phyloP scores from a whole-genome alignment of 2,888 invertebrate species.

The Neoascia interrupta region DNA sequence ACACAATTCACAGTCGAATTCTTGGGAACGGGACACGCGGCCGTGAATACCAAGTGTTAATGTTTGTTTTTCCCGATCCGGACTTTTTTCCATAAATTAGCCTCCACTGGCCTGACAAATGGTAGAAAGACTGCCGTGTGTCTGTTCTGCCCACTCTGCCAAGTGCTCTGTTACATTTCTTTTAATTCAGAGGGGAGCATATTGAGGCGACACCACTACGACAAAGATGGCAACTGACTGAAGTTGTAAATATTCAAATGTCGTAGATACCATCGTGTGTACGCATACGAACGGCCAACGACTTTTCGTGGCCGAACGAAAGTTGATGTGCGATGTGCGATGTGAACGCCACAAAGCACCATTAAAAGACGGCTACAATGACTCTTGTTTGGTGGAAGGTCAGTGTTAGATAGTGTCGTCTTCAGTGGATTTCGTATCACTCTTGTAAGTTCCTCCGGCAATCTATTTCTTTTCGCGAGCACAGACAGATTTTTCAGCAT shows the following conservation, averaged over 20 bases:
- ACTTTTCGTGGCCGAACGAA: conserved; percentile 53
- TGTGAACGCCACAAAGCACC: conserved; percentile 4
- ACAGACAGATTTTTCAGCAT: conserved; percentile 2
- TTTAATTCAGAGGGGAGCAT: background rate
- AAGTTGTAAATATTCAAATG: conserved; percentile 61
- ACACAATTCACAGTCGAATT: conserved; percentile 25
- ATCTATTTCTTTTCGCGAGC: conserved; percentile 7
- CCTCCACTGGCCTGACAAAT: conserved; percentile 25
- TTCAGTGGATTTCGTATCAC: background rate
- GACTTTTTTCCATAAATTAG: conserved; percentile 42
- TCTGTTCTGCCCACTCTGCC: conserved; percentile 13
- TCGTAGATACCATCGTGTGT: conserved; percentile 35
- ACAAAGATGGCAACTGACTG: conserved; percentile 24
- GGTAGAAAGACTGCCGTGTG: background rate
- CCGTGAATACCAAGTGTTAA: conserved; percentile 37
- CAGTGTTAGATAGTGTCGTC: conserved; percentile 59
- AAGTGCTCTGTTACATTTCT: conserved; percentile 41
- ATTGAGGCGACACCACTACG: background rate
- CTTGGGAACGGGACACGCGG: background rate
- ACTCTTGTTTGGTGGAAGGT: conserved; percentile 58
- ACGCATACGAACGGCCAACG: conserved; percentile 56
- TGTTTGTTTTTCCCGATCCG: conserved; percentile 27
- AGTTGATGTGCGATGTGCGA: conserved; percentile 25
- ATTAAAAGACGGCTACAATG: conserved; percentile 46
- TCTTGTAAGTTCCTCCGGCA: conserved; percentile 1